Evolutionary conservation across 2,113 vertebrate genomes (phyloP).

Genomic region (Columba janthina): DNA sequence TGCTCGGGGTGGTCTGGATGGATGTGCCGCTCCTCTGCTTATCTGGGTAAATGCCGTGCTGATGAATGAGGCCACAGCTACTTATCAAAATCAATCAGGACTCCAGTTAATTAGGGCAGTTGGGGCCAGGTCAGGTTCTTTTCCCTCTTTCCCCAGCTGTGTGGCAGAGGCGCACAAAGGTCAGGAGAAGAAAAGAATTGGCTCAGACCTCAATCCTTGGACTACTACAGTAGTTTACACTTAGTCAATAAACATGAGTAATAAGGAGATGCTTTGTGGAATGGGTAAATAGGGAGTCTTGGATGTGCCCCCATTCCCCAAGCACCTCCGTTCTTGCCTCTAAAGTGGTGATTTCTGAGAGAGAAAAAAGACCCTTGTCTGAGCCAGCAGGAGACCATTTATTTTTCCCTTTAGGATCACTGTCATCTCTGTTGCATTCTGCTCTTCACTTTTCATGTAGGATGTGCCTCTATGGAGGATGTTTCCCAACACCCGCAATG

Average conservation of each 20-base stretch:
- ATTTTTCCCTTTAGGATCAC: not conserved
- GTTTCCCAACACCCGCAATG: not conserved
- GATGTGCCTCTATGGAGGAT: not conserved
- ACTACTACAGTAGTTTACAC: not conserved
- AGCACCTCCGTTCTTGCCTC: not conserved
- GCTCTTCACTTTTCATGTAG: not conserved
- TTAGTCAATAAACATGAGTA: conserved; percentile 19
- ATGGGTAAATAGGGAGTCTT: not conserved
- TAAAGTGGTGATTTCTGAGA: not conserved
- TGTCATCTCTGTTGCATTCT: not conserved
- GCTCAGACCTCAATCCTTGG: not conserved
- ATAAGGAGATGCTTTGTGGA: not conserved
- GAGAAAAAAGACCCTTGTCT: not conserved
- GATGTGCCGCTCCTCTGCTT: not conserved
- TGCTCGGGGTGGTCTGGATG: not conserved
- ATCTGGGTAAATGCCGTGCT: not conserved
- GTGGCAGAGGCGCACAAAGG: not conserved
- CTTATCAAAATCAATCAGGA: conserved; percentile 7
- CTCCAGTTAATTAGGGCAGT: conserved; percentile 2
- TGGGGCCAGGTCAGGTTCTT: not conserved
- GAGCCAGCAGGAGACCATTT: not conserved
- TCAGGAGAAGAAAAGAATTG: not conserved
- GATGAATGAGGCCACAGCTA: not conserved
- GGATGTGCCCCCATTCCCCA: not conserved
- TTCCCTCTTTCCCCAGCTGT: not conserved